Percentiles rank a stretch among this genome's conserved stretches.
Evolutionary conservation across 2,888 invertebrate genomes (phyloP).

Genomic region (Glomeris marginata): DNA sequence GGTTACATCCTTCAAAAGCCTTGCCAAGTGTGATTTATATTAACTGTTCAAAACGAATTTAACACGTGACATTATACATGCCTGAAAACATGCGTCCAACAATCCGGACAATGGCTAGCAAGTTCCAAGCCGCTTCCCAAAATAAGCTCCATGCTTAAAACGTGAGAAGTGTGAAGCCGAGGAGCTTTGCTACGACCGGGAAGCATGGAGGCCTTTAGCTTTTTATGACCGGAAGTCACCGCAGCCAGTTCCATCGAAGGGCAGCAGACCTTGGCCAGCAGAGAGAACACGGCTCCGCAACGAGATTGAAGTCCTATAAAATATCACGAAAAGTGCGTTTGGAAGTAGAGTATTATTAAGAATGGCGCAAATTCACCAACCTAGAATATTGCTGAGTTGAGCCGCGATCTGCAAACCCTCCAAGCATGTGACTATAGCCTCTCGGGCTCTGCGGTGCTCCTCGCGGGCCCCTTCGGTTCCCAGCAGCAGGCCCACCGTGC

Average conservation of each 20-base stretch:
- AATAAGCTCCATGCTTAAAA: constrained; percentile 80
- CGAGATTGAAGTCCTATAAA: constrained; percentile 60
- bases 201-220: constrained; percentile 5
- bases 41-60: too few relatives aligned
- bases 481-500: constrained; percentile 31
- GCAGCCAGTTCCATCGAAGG: constrained; percentile 37
- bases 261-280: constrained; percentile 78
- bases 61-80: too few relatives aligned
- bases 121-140: constrained; percentile 74
- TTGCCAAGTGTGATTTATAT: too few relatives aligned
- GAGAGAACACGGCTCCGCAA: constrained; percentile 74
- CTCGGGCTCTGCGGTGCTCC: constrained; percentile 40
- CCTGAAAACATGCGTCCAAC: constrained; percentile 91
- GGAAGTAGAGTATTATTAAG: background rate
- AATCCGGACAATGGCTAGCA: constrained; percentile 80
- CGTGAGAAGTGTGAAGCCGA: constrained; percentile 46
- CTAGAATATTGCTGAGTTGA: constrained; percentile 70
- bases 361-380: constrained; percentile 26
- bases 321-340: background rate
- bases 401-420: constrained; percentile 87
- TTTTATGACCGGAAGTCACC: constrained; percentile 16
- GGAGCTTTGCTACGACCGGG: constrained; percentile 15
- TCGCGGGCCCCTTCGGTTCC: constrained; percentile 34
- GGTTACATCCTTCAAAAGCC: too few relatives aligned
- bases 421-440: constrained; percentile 70